phyloP scores from a whole-genome alignment of 1,140 invertebrate species.

The Sycophaga agraensis region DNA sequence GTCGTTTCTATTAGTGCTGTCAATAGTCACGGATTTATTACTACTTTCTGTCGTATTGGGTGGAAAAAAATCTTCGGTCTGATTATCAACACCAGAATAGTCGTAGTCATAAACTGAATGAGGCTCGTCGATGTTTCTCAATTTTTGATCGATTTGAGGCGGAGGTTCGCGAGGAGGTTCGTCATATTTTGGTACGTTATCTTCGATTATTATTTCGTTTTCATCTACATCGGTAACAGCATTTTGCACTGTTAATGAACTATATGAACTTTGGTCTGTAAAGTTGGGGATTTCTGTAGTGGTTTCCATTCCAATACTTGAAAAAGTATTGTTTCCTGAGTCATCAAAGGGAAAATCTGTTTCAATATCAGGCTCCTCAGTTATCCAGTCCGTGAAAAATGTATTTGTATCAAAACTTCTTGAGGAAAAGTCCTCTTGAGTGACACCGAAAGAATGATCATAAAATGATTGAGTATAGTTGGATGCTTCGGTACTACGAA shows the following conservation, averaged over 20 bases:
- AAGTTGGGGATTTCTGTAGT: background rate
- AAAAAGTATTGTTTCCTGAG: background rate
- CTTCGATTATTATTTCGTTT: background rate
- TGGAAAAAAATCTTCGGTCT: background rate
- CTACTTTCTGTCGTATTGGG: background rate
- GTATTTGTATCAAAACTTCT: background rate
- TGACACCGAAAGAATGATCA: background rate
- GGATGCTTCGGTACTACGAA: background rate
- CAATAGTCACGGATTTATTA: background rate
- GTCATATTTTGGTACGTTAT: background rate
- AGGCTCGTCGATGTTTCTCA: too few relatives aligned
- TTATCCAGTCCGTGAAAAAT: slow-evolving; percentile 1
- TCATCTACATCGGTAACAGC: background rate
- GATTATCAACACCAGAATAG: too few relatives aligned
- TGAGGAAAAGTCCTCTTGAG: background rate
- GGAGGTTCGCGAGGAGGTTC: too few relatives aligned
- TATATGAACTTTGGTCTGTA: background rate
- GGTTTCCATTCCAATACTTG: background rate
- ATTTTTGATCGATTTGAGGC: too few relatives aligned
- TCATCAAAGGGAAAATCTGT: background rate
- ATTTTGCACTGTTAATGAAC: background rate
- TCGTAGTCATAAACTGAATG: too few relatives aligned
- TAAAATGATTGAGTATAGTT: background rate
- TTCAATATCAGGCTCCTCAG: background rate
- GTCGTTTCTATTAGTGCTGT: background rate